A percentile compares a stretch with the other conserved stretches of the same genome.
Conservation (phyloP, 2,888 invertebrate genomes). For the Agapostemon virescens region DNA sequence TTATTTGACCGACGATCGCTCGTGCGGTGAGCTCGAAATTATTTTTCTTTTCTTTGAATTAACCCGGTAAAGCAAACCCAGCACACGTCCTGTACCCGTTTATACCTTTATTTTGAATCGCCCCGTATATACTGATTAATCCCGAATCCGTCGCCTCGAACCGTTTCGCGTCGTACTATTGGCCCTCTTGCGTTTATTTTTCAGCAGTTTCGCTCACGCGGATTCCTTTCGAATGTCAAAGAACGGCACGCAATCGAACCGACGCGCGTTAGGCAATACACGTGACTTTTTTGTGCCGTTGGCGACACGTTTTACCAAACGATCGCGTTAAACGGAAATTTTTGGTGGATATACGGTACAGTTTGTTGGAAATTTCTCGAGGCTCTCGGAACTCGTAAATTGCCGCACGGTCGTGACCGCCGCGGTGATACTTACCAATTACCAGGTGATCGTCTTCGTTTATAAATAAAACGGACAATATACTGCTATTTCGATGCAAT, state of each 20-base stretch:
- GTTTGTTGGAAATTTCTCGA: background rate
- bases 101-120: background rate
- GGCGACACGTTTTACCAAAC: conserved; percentile 14
- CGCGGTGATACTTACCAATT: conserved; percentile 42
- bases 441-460: conserved; percentile 55
- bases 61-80: background rate
- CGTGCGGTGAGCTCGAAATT: background rate
- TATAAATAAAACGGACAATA: conserved; percentile 50
- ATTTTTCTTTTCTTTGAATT: background rate
- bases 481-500: background rate
- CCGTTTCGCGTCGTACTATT: conserved; percentile 34
- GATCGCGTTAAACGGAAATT: background rate
- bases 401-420: conserved; percentile 56
- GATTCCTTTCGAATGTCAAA: conserved; percentile 30
- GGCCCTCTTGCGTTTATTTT: conserved; percentile 50
- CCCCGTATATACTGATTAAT: conserved; percentile 19
- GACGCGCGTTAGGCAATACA: background rate
- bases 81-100: background rate
- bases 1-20: background rate
- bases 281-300: conserved; percentile 1
- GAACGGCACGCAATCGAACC: background rate
- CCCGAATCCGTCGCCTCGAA: conserved; percentile 20
- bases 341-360: background rate
- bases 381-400: conserved; percentile 28
- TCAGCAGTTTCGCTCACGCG: conserved; percentile 37